Evolutionary conservation across 2,113 vertebrate species (phyloP), one percentile per base, ranked within the genome.

Genomic region (Xiphophorus couchianus): DNA sequence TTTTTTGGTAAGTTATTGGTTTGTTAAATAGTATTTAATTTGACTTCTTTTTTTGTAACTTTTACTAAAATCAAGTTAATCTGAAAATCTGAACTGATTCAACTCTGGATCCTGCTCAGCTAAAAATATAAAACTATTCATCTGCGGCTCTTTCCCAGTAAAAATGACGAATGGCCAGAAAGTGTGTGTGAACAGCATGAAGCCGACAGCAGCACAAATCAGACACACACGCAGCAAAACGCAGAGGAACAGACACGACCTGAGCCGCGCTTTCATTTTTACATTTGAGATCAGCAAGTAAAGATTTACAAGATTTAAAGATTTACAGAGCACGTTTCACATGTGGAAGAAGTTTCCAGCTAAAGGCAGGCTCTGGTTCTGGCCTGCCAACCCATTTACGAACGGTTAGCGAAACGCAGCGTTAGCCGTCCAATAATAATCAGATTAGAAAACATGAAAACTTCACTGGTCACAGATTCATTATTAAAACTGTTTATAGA

Each of bases 41-140:
- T 37, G 11, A 37, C 9, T 37, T 37, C 35, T 37, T 37, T 37
- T 33, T 37, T 37, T 37, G 10, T 37, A 37, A 11, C 35, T 37
- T 37, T 37, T 37, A 37, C 10, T 11, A 37, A 37, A 37, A 35
- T 8, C 33, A 8, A 35, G 1, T 35, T 35, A 35, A 35, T 35
- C 33, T 35, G 33, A 8, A 35, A 35, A 9, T 35, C 7, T 35
- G 33, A 35, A 8, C 33, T 8, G 33, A 42, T 69, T 58, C 73
- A 88, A 78, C 76, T 73, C 79, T 76, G n/a, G 63, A 80, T 25
- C 33, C 61, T 77, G 17, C 64, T 44, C 86, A 44, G 17, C 90
- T 89, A 89, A 85, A 91, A 89, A 85, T 88, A 15, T 89, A 90
- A 85, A 90, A 88, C 85, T 87, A 19, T 84, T 82, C 64, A 19